Conservation (phyloP, 2,113 vertebrate genomes). For the Lonchura striata region DNA sequence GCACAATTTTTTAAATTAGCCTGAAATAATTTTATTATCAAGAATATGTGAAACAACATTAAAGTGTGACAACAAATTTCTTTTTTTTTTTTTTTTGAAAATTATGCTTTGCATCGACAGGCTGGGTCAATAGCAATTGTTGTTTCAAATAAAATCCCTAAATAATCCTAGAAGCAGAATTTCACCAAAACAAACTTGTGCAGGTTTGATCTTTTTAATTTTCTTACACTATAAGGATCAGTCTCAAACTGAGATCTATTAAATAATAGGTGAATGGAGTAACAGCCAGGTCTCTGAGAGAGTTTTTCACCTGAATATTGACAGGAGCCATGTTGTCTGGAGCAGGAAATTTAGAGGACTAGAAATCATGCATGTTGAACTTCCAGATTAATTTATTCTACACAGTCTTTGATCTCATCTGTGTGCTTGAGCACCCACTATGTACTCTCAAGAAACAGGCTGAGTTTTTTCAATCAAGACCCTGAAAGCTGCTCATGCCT, state of each 20-base stretch:
- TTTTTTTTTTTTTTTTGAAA: background rate
- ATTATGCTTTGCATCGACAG: background rate
- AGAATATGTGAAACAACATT: background rate
- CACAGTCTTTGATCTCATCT: background rate
- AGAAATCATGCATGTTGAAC: background rate
- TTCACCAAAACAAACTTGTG: background rate
- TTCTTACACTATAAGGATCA: background rate
- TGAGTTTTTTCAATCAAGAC: background rate
- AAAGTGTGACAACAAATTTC: background rate
- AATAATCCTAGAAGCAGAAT: background rate
- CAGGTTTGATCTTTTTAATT: background rate
- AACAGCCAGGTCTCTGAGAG: background rate
- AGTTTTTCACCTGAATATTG: slow-evolving; percentile 29
- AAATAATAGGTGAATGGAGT: background rate
- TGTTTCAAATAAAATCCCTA: background rate
- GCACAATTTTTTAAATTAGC: background rate
- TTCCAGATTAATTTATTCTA: slow-evolving; percentile 4
- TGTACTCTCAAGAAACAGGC: background rate
- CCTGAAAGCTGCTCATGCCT: background rate
- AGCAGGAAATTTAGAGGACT: slow-evolving; percentile 15
- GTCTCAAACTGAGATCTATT: background rate
- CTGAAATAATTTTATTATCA: background rate
- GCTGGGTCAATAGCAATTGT: background rate
- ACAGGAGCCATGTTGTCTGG: background rate
- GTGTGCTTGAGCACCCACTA: background rate